These are phyloP conservation scores for Sus cebifrons DNA, from an alignment of 2,797 vertebrate species.

Conservation along the genomic window DNA sequence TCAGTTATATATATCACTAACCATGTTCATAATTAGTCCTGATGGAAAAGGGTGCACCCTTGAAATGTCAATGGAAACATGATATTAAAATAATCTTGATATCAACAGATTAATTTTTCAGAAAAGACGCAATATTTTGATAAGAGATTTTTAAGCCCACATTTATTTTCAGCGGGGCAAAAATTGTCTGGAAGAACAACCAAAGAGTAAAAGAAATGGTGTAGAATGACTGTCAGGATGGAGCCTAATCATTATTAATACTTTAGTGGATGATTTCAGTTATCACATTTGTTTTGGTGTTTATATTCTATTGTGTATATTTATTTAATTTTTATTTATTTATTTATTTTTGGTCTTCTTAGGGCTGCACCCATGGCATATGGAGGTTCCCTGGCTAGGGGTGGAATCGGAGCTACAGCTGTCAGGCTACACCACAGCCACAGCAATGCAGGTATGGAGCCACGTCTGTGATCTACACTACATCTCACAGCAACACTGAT, in stretches of 20 bases:
- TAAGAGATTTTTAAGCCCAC: background rate
- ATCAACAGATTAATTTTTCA: background rate
- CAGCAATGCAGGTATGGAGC: too few relatives aligned
- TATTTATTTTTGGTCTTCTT: too few relatives aligned
- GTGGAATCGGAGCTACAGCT: too few relatives aligned
- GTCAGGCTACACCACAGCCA: too few relatives aligned
- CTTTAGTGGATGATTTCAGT: background rate
- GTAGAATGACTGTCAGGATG: background rate
- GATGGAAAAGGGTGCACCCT: background rate
- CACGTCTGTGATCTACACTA: too few relatives aligned
- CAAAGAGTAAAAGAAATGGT: background rate
- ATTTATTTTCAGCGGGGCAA: background rate
- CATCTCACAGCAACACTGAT: too few relatives aligned
- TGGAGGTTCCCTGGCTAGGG: too few relatives aligned
- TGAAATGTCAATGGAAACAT: background rate
- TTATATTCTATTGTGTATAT: background rate
- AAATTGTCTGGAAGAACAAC: background rate
- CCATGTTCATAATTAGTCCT: background rate
- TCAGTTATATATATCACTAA: too few relatives aligned
- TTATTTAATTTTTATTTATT: background rate
- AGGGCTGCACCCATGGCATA: too few relatives aligned
- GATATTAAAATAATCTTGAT: background rate
- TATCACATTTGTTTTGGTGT: background rate
- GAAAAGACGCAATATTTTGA: background rate
- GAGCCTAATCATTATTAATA: background rate